Evolutionary conservation across 2,113 vertebrate species (phyloP).

Genomic region (Sarotherodon lohbergeri): DNA sequence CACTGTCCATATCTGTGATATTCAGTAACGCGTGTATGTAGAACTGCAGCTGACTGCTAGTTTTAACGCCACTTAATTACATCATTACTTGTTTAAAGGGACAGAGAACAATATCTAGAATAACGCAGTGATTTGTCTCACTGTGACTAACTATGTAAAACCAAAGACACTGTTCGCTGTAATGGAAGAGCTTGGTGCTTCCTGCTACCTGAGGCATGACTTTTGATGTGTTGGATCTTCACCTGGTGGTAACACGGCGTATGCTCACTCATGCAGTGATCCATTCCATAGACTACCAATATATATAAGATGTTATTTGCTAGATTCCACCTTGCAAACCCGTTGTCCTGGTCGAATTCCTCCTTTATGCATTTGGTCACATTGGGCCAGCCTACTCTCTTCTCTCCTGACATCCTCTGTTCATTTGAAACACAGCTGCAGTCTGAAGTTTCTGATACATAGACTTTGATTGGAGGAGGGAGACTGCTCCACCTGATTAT

Average conservation of each 20-base stretch:
- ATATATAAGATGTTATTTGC: background rate
- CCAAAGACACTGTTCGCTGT: background rate
- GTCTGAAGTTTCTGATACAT: background rate
- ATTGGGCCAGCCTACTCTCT: background rate
- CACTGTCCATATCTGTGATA: background rate
- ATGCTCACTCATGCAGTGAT: background rate
- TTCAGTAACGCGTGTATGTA: background rate
- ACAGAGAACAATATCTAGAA: background rate
- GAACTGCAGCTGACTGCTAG: background rate
- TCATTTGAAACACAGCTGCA: background rate
- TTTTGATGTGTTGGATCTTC: background rate
- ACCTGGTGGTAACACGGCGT: background rate
- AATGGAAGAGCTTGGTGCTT: background rate
- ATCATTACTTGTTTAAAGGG: background rate
- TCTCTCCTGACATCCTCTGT: background rate
- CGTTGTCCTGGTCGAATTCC: background rate
- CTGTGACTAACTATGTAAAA: background rate
- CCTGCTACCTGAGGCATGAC: background rate
- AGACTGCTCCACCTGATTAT: background rate
- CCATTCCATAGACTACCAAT: background rate
- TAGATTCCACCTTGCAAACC: background rate
- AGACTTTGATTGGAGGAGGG: background rate
- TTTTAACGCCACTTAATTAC: background rate
- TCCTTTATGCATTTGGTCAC: background rate
- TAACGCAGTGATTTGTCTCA: background rate